Evolutionary conservation across 1,140 invertebrate genomes (phyloP), one percentile per base, ranked within the genome.

Genomic region (Papilio glaucus): DNA sequence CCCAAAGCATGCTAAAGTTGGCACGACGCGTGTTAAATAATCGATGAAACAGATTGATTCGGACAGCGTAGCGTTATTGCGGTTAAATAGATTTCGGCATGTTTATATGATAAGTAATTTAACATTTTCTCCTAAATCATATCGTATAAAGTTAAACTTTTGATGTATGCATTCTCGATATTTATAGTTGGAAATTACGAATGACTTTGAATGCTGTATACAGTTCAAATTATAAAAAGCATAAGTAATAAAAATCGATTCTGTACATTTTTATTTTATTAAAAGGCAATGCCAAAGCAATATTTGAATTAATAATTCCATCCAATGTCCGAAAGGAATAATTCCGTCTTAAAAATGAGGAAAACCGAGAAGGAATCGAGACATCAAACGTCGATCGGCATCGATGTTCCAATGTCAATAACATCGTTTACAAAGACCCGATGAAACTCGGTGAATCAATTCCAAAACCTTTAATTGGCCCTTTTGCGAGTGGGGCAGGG

Each of bases 381-480:
- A 78, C 74, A 70, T 77, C 73, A 79, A 79, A 84, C 76, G 81
- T 75, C 75, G 72, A 79, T 83, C 78, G 77, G 74, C 76, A 72
- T 77, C 75, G 76, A 83, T 80, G 75, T 65, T 53, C 81, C 77
- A 84, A 85, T 84, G 83, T 85, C 87, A 88, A 88, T 84, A 88
- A 80, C 80, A 77, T 75, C 80, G 79, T 85, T 82, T 82, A 86
- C 81, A 85, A 86, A 87, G 81, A 77, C 79, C 73, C 60, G 72
- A 77, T 80, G 75, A 82, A 69, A 82, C 84, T 85, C 73, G 70
- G 72, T 74, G 85, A 88, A 84, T 91, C 85, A 87, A 91, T 89
- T 86, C 86, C 82, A 86, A 87, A 89, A 89, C 86, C 82, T 84
- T 90, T 90, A 91, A 90, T 91, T 90, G 86, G 84, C 79, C 78